A percentile compares a stretch with the other conserved stretches of the same genome.
Conservation (phyloP, 2,113 vertebrate species). For the Zosterops pallidus region DNA sequence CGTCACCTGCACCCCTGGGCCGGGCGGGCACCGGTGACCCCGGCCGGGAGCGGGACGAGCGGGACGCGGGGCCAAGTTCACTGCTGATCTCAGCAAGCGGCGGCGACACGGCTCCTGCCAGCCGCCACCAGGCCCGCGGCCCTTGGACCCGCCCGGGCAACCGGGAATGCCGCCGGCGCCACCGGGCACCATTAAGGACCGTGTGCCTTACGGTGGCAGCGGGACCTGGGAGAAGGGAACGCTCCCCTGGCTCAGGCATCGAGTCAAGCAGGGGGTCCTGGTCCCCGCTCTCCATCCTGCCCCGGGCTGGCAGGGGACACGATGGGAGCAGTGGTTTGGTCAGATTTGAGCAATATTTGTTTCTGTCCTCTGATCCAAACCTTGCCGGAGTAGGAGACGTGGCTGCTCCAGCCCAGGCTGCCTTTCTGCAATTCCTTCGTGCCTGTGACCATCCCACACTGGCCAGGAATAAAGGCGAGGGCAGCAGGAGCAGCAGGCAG, state of each 20-base stretch:
- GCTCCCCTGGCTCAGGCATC: accelerated
- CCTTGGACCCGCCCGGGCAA: background rate
- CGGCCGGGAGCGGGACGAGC: background rate
- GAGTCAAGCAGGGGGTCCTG: accelerated
- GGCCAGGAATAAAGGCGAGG: background rate
- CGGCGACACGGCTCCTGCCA: background rate
- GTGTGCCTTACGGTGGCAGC: accelerated
- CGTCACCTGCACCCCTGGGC: background rate
- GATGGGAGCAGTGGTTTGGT: background rate
- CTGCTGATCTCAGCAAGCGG: conserved; percentile 11
- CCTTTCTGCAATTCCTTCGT: background rate
- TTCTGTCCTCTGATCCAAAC: background rate
- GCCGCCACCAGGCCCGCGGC: background rate
- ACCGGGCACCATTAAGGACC: background rate
- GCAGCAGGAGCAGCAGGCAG: conserved; percentile 11
- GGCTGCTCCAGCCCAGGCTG: background rate
- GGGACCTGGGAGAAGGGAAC: background rate
- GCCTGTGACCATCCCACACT: background rate
- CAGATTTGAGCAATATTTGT: background rate
- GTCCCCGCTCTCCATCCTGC: accelerated
- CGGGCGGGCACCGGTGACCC: background rate
- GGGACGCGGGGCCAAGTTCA: conserved; percentile 20
- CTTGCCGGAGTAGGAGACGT: background rate
- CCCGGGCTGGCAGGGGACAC: background rate
- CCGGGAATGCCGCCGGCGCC: background rate